These are phyloP conservation scores for Notocelia uddmanniana DNA, from an alignment of 2,888 invertebrate species.

Conservation along the genomic window DNA sequence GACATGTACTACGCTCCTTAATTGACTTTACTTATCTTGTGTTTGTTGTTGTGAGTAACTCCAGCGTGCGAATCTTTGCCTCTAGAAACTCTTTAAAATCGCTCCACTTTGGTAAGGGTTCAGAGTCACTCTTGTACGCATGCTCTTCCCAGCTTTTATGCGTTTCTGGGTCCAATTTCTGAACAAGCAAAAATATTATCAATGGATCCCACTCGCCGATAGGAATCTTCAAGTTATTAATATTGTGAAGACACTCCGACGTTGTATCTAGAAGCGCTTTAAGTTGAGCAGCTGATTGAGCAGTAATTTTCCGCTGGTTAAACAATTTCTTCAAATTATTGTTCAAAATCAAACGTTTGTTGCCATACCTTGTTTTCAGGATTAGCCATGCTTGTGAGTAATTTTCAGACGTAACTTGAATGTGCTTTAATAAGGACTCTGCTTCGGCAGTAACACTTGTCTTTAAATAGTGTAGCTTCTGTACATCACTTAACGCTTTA, in stretches of 20 bases:
- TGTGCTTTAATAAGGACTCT: too few species aligned
- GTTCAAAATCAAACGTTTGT: conserved; percentile 27
- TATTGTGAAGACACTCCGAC: not conserved
- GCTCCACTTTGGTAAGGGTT: not conserved
- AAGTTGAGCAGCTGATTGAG: conserved; percentile 12
- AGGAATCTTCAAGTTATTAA: not conserved
- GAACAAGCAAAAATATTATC: too few species aligned
- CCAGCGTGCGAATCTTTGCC: not conserved
- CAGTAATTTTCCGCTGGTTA: too few species aligned
- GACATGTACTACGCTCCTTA: not conserved
- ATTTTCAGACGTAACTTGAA: too few species aligned
- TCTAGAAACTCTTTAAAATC: conserved; percentile 3
- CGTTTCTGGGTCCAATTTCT: conserved; percentile 31
- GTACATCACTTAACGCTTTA: conserved; percentile 31
- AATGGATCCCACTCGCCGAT: too few species aligned
- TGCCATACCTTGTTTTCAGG: conserved; percentile 22
- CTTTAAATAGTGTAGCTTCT: conserved; percentile 46
- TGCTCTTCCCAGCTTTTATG: conserved; percentile 34
- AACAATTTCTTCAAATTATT: conserved; percentile 21
- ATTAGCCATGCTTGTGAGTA: conserved; percentile 15
- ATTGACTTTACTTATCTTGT: not conserved
- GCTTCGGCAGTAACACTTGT: conserved; percentile 29
- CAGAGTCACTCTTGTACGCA: not conserved
- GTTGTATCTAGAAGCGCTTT: not conserved
- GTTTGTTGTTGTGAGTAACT: not conserved